These are phyloP conservation scores for Pogona vitticeps DNA, from an alignment of 2,113 vertebrate genomes.

Conservation along the genomic window DNA sequence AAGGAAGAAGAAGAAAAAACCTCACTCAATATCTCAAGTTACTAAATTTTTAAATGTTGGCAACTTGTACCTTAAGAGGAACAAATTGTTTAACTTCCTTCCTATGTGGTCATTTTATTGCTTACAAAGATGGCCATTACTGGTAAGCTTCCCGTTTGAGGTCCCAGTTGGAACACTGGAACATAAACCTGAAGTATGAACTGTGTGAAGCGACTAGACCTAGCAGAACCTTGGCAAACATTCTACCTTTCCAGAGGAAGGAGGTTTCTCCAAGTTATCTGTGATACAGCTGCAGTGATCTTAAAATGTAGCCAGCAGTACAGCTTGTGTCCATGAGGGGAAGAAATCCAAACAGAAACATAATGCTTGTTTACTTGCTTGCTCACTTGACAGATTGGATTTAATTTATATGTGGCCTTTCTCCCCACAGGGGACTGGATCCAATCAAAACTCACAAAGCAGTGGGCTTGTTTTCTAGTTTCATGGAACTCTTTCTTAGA, in stretches of 20 bases:
- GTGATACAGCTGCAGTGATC: no score
- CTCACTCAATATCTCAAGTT: conserved; percentile 54
- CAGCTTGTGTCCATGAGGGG: not conserved
- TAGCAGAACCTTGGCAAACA: accelerated
- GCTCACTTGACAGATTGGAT: no score
- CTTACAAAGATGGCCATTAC: conserved; percentile 39
- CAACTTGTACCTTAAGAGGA: conserved; percentile 38
- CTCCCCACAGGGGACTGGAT: no score
- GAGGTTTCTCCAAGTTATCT: not conserved
- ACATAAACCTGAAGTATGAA: accelerated
- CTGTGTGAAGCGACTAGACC: not conserved
- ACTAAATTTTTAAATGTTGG: conserved; percentile 53
- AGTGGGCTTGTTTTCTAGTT: not conserved
- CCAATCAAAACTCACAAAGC: not conserved
- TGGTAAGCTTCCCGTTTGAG: conserved; percentile 40
- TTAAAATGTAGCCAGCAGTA: not conserved
- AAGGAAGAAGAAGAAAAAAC: conserved; percentile 49
- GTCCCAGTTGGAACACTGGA: not conserved
- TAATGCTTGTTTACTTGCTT: no score
- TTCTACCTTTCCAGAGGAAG: accelerated
- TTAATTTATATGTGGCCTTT: no score
- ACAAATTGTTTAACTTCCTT: conserved; percentile 67
- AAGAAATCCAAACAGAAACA: not conserved
- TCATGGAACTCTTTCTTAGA: not conserved
- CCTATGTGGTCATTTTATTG: conserved; percentile 56